Evolutionary conservation across 2,113 vertebrate genomes (phyloP), one percentile per base, ranked within the genome.

Genomic region (Zeus faber): DNA sequence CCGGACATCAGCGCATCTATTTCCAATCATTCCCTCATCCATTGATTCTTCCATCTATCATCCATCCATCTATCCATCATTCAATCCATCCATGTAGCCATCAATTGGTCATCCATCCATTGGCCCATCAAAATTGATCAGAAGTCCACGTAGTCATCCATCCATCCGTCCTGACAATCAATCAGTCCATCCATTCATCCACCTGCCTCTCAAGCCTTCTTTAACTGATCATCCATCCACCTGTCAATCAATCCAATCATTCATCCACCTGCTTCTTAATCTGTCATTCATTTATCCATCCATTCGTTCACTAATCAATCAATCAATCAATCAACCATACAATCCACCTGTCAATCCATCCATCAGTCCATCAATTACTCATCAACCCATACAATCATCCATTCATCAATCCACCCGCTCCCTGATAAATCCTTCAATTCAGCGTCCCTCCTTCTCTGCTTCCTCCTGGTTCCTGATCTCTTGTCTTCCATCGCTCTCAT

Each of bases 121-220:
- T 13, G 8, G 10, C 13, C 10, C 4, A 29, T 6, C 27, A 4
- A 35, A 35, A 11, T 8, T 35, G 31, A 13, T 9, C 31, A 35
- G 26, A 37, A 46, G 40, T 58, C n/a, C 16, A 27, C 62, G 25
- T 13, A 26, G 39, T 44, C 26, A 5, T 60, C 17, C 41, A 40
- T 17, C 37, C 6, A 14, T 40, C 37, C 3, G 13, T 14, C 37
- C 37, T 16, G 16, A 2, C 16, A 14, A 16, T 40, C n/a, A 2
- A 14, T 44, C 41, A 6, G 21, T 44, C 17, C 20, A 21, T 44
- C 20, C 8, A 5, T 44, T 20, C 27, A 21, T 23, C 23, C 9
- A 16, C 10, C 18, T 11, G 10, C 50, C 53, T 44, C 39, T 13
- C 21, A 3, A 5, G 7, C 21, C 5, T 17, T 17, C 23, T 26